Base-by-base conservation (phyloP, 1,140 invertebrate species). In the Drosophila mojavensis region DNA sequence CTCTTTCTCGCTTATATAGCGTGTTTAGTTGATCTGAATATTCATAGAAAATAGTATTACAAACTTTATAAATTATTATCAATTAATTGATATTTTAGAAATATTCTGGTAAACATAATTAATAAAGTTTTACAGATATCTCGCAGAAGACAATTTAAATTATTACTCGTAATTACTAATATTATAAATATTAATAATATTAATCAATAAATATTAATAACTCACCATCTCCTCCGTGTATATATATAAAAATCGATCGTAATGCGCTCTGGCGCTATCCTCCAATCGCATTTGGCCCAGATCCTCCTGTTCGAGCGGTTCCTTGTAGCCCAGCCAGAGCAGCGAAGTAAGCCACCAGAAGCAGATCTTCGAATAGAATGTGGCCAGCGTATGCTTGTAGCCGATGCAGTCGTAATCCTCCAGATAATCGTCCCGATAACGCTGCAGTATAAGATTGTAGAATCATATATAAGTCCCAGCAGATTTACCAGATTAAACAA, bases 331-430 rank as follows among this genome's bases (percentile, higher is more conserved):
- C 68, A 94, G 92, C 66, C 93, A 93, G 3, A 97, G 86, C 3
- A 97, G 90, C 4, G 94, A 92, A 48, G 94, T 95, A 24, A 97
- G 91, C 96, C 96, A 97, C 91, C 94, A 96, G 90, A 96, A 97
- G 13, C 95, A 95, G 43, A 95, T 93, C 92, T 95, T 95, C 0
- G 96, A 96, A 68, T 95, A 94, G 60, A 96, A 94, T 81, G 94
- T 94, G 5, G 94, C 94, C 61, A 93, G 92, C 11, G 94, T 93
- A 71, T 96, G 94, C 69, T 94, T 93, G 64, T 94, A 94, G 6
- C 91, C 90, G 26, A 92, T 91, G 48, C 71, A 79, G 4, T 81
- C 88, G 61, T 81, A 81, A n/a, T 91, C 82, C 28, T 92, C 91
- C 39, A 84, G 47, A 17, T 80, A 91, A 24, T 88, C 88, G 15